Evolutionary conservation across 2,888 invertebrate genomes (phyloP).

Genomic region (Mesoligia furuncula): DNA sequence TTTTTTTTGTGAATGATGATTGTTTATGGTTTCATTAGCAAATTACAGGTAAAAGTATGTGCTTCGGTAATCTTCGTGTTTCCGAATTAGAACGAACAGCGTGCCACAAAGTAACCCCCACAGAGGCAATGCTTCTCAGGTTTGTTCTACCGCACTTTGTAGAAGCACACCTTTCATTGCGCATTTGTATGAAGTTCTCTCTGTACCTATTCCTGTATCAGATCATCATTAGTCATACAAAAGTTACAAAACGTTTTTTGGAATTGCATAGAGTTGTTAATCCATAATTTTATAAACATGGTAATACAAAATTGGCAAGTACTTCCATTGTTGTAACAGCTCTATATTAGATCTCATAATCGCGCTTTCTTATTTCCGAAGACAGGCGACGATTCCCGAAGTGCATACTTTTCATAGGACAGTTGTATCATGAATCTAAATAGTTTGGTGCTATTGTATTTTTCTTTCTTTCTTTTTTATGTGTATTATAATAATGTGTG

Average conservation of each 20-base stretch:
- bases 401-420: neutral
- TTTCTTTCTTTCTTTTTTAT: conserved; percentile 22
- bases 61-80: neutral
- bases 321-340: neutral
- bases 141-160: neutral
- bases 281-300: neutral
- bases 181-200: too few relatives aligned
- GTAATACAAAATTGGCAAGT: neutral
- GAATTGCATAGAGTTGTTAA: neutral
- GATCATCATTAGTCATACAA: neutral
- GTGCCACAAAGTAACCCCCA: neutral
- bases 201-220: too few relatives aligned
- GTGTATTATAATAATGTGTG: conserved; percentile 50
- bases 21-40: conserved; percentile 16
- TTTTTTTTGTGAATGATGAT: neutral
- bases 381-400: neutral
- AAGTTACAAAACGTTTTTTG: neutral
- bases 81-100: neutral
- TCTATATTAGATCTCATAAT: neutral
- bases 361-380: neutral
- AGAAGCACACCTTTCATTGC: too few relatives aligned
- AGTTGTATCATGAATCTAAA: neutral
- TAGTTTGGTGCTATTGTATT: conserved; percentile 2
- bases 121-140: neutral
- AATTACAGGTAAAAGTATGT: neutral